phyloP scores from a whole-genome alignment of 2,888 invertebrate species.

The Perithous albicinctus region DNA sequence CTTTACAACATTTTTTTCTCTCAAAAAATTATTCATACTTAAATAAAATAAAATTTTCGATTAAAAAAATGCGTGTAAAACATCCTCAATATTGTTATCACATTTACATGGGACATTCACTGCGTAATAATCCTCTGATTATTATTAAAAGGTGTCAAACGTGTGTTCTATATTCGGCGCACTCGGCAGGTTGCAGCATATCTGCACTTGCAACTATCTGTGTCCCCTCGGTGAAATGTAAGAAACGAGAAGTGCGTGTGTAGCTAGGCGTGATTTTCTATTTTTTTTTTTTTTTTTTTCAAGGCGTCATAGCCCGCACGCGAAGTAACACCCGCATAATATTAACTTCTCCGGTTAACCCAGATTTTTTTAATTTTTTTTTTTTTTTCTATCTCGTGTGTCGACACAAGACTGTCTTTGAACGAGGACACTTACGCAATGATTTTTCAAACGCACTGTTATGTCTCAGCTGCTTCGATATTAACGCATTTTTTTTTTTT shows the following conservation, averaged over 20 bases:
- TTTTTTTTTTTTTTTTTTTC: too few species aligned
- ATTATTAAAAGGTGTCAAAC: not conserved
- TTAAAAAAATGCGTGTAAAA: too few species aligned
- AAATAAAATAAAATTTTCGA: too few species aligned
- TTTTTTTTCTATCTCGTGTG: conserved; percentile 4
- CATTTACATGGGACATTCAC: not conserved
- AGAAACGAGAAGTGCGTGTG: conserved; percentile 17
- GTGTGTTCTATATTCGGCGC: not conserved
- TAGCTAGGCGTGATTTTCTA: conserved; percentile 16
- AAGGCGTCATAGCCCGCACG: conserved; percentile 9
- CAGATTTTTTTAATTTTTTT: conserved; percentile 35
- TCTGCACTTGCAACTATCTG: conserved; percentile 28
- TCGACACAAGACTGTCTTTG: conserved; percentile 1
- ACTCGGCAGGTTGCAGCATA: conserved; percentile 19
- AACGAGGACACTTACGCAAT: conserved; percentile 47
- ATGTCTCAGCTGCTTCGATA: not conserved
- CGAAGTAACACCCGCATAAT: conserved; percentile 35
- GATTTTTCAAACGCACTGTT: conserved; percentile 25
- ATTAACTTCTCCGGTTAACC: conserved; percentile 35
- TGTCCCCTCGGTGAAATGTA: conserved; percentile 15
- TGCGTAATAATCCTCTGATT: not conserved
- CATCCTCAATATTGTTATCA: not conserved
- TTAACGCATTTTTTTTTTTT: not conserved
- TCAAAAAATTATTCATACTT: too few species aligned
- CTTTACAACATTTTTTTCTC: too few species aligned